A percentile compares a stretch with the other conserved stretches of the same genome.
Evolutionary conservation across 2,113 vertebrate species (phyloP).

Genomic region (Apus apus): DNA sequence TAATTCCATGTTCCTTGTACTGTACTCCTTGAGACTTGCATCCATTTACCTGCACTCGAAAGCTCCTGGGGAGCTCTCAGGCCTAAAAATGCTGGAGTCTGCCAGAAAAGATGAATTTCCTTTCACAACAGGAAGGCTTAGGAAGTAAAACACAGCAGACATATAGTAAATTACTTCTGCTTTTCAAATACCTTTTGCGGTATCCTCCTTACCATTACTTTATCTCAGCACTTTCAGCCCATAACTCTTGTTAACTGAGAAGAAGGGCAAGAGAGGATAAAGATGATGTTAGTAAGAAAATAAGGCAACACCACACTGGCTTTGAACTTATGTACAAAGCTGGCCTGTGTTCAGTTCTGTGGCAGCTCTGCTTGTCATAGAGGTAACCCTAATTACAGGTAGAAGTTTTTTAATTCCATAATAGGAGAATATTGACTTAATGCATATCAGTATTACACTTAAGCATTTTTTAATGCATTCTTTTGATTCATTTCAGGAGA

Average conservation of each 20-base stretch:
- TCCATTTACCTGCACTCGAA: slow-evolving; percentile 73
- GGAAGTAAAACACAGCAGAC: slow-evolving; percentile 80
- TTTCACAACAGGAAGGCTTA: slow-evolving; percentile 75
- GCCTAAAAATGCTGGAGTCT: slow-evolving; percentile 64
- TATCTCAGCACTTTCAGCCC: slow-evolving; percentile 75
- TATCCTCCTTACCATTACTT: slow-evolving; percentile 76
- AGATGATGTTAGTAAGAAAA: slow-evolving; percentile 72
- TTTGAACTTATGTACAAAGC: slow-evolving; percentile 53
- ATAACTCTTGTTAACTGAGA: slow-evolving; percentile 73
- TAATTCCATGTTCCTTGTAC: slow-evolving; percentile 30
- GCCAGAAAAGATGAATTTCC: slow-evolving; percentile 76
- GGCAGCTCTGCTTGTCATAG: slow-evolving; percentile 57
- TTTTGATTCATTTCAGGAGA: slow-evolving; percentile 7
- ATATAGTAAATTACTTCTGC: slow-evolving; percentile 74
- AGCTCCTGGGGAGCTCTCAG: slow-evolving; percentile 61
- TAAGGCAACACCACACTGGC: slow-evolving; percentile 39
- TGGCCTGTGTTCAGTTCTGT: slow-evolving; percentile 39
- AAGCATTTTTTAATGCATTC: neutral
- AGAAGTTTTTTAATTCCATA: slow-evolving; percentile 52
- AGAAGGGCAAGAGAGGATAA: slow-evolving; percentile 75
- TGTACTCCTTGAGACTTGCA: slow-evolving; percentile 40
- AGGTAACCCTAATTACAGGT: slow-evolving; percentile 61
- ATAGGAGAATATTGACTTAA: slow-evolving; percentile 56
- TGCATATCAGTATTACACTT: slow-evolving; percentile 9
- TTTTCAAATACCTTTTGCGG: slow-evolving; percentile 71